Conservation (phyloP, 2,113 vertebrate genomes). For the Syrrhaptes paradoxus region DNA sequence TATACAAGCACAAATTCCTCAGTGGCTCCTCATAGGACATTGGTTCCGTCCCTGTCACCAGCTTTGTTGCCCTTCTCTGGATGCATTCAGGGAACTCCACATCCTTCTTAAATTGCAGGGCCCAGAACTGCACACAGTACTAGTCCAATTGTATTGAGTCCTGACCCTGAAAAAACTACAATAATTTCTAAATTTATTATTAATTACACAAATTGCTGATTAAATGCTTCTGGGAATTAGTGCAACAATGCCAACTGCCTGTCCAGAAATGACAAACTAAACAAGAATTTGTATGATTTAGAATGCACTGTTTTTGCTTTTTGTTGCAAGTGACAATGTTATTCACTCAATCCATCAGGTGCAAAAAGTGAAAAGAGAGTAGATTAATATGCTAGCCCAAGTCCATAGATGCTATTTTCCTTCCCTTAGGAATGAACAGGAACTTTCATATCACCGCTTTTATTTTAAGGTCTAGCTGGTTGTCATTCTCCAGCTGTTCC, state of each 20-base stretch:
- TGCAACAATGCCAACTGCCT: background rate
- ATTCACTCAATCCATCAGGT: background rate
- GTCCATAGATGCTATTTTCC: background rate
- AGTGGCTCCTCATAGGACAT: background rate
- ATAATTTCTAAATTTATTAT: background rate
- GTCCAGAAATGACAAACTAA: background rate
- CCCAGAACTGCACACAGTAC: no score
- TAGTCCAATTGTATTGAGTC: background rate
- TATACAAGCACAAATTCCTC: background rate
- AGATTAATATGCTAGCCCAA: background rate
- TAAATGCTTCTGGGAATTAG: background rate
- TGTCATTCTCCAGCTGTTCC: conserved; percentile 23
- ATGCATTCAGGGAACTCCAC: background rate
- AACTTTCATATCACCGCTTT: background rate
- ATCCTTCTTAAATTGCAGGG: no score
- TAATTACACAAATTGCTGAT: background rate
- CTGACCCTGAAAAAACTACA: background rate
- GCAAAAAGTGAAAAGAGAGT: background rate
- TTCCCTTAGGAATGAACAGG: background rate
- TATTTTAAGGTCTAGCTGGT: background rate
- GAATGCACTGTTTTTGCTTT: background rate
- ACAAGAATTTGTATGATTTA: background rate
- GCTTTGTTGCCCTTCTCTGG: background rate
- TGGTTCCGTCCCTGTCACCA: background rate
- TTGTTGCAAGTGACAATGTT: background rate